phyloP scores from a whole-genome alignment of 2,888 invertebrate genomes.

The Heteromyza rotundicornis region DNA sequence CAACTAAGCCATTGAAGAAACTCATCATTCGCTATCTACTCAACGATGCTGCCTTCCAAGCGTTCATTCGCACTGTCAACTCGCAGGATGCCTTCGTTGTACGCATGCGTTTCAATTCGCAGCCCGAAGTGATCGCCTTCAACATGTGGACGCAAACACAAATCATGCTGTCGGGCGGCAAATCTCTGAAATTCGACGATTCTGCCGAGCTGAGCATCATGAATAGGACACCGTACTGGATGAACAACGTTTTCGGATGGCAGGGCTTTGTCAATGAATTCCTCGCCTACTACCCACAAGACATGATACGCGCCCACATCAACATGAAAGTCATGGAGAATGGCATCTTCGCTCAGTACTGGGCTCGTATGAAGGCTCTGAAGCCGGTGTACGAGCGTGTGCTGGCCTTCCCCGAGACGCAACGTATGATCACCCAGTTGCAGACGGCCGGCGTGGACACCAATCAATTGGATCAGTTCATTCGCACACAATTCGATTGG shows the following conservation, averaged over 20 bases:
- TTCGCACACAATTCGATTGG: conserved; percentile 53
- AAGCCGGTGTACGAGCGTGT: conserved; percentile 52
- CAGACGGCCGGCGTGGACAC: conserved; percentile 46
- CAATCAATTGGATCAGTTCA: conserved; percentile 42
- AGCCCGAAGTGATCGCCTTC: conserved; percentile 50
- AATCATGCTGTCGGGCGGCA: conserved; percentile 34
- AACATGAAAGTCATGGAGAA: conserved; percentile 43
- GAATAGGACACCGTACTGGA: conserved; percentile 43
- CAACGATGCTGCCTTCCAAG: conserved; percentile 54
- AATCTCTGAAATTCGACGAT: conserved; percentile 42
- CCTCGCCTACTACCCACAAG: conserved; percentile 43
- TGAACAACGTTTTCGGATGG: conserved; percentile 48
- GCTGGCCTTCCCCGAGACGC: conserved; percentile 37
- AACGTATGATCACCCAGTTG: conserved; percentile 39
- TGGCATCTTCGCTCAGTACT: conserved; percentile 50
- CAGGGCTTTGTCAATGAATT: conserved; percentile 53
- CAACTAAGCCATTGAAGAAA: conserved; percentile 39
- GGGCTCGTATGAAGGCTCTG: conserved; percentile 40
- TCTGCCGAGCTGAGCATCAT: conserved; percentile 38
- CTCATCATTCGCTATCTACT: conserved; percentile 47
- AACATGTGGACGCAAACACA: conserved; percentile 47
- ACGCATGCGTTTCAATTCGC: conserved; percentile 41
- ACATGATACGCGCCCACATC: conserved; percentile 42
- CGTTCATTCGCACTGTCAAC: conserved; percentile 49
- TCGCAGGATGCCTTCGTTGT: conserved; percentile 42